These are phyloP conservation scores for Artibeus lituratus DNA, from an alignment of 2,797 vertebrate species.

Conservation along the genomic window DNA sequence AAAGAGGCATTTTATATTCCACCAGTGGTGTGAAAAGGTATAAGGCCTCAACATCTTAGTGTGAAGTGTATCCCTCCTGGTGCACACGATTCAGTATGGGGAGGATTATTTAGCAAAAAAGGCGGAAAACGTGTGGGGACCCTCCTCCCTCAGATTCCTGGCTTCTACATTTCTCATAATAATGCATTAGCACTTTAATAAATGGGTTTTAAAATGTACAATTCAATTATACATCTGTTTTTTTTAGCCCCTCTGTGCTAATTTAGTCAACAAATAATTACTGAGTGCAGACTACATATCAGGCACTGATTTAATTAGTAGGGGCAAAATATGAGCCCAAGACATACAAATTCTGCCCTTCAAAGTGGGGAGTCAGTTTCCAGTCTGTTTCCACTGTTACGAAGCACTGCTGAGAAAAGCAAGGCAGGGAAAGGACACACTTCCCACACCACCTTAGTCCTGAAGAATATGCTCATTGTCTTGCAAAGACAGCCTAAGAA, in stretches of 20 bases:
- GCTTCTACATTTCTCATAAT: not conserved
- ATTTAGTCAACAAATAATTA: constrained; percentile 11
- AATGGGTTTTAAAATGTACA: not conserved
- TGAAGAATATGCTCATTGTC: not conserved
- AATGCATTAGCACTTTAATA: not conserved
- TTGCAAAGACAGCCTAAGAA: not conserved
- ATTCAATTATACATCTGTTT: not conserved
- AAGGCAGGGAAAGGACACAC: not conserved
- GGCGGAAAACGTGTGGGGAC: not conserved
- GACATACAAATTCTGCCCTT: not conserved
- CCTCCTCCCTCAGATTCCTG: not conserved
- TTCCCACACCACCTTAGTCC: not conserved
- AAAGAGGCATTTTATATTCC: not conserved
- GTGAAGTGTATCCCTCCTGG: not conserved
- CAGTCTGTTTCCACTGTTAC: not conserved
- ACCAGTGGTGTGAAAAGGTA: too few relatives aligned
- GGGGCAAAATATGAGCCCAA: not conserved
- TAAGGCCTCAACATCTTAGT: not conserved
- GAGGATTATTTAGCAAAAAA: not conserved
- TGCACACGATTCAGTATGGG: not conserved
- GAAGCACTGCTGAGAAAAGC: not conserved
- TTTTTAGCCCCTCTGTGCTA: not conserved
- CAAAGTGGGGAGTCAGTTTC: not conserved
- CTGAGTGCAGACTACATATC: not conserved
- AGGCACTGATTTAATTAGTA: not conserved